These are phyloP conservation scores for Tribolium freemani DNA, from an alignment of 2,888 invertebrate genomes.

Conservation along the genomic window DNA sequence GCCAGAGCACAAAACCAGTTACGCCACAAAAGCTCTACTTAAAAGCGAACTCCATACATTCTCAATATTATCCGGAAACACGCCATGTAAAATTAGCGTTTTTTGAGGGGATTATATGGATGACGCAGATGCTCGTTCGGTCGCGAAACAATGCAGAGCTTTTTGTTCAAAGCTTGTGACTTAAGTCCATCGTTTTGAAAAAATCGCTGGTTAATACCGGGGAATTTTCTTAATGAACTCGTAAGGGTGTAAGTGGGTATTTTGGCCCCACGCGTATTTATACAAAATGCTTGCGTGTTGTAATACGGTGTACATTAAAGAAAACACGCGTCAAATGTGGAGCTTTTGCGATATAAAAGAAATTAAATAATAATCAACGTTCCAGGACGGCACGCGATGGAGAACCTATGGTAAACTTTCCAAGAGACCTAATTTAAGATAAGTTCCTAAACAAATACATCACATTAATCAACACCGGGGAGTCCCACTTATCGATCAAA, in stretches of 20 bases:
- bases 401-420: conserved; percentile 26
- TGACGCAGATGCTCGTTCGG: conserved; percentile 32
- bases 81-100: conserved; percentile 40
- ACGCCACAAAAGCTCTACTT: conserved; percentile 40
- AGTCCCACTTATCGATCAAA: neutral
- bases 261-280: conserved; percentile 23
- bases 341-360: conserved; percentile 52
- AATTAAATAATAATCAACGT: conserved; percentile 55
- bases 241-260: conserved; percentile 13
- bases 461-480: neutral
- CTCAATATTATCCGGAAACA: conserved; percentile 37
- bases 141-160: conserved; percentile 22
- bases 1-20: conserved; percentile 30
- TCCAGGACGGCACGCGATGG: conserved; percentile 44
- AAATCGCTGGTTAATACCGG: neutral
- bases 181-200: conserved; percentile 14
- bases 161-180: conserved; percentile 5
- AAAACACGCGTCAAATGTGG: conserved; percentile 52
- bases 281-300: conserved; percentile 48
- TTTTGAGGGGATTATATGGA: conserved; percentile 34
- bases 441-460: conserved; percentile 7
- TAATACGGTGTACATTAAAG: conserved; percentile 51
- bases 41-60: conserved; percentile 36
- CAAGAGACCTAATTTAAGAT: conserved; percentile 12
- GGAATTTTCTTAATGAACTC: conserved; percentile 16